These are phyloP conservation scores for Scophthalmus maximus DNA, from an alignment of 2,113 vertebrate species.

Conservation along the genomic window DNA sequence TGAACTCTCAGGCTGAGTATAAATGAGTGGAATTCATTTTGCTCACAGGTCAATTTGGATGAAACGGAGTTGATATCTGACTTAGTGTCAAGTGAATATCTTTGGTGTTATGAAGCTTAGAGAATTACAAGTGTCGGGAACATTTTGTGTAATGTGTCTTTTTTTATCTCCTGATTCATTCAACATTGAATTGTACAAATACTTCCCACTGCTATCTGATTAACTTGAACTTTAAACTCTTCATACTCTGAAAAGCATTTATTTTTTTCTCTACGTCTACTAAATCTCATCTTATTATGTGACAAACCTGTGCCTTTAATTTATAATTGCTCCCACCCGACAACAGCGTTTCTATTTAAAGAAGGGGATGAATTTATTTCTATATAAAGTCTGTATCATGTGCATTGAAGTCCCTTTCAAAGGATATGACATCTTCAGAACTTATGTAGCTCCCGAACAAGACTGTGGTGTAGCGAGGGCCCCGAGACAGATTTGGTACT, in stretches of 20 bases:
- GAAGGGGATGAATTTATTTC: conserved; percentile 12
- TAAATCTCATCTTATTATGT: conserved; percentile 19
- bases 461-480: conserved; percentile 64
- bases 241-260: not conserved
- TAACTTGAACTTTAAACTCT: not conserved
- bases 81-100: conserved; percentile 11
- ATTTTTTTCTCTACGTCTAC: not conserved
- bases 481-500: conserved; percentile 72
- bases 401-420: conserved; percentile 58
- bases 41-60: conserved; percentile 1
- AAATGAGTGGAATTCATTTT: conserved; percentile 20
- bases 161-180: not conserved
- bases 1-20: conserved; percentile 28
- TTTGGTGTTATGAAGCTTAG: too few relatives aligned
- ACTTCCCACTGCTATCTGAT: not conserved
- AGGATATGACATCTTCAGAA: conserved; percentile 58
- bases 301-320: conserved; percentile 14
- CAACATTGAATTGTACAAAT: not conserved
- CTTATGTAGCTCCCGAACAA: conserved; percentile 67
- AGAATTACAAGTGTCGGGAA: conserved; percentile 6
- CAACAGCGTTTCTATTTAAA: conserved; percentile 11
- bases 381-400: conserved; percentile 22
- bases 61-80: too few relatives aligned
- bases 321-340: conserved; percentile 1
- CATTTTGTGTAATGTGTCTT: not conserved